phyloP scores from a whole-genome alignment of 2,797 vertebrate species.

The Cichlasoma orientale region DNA sequence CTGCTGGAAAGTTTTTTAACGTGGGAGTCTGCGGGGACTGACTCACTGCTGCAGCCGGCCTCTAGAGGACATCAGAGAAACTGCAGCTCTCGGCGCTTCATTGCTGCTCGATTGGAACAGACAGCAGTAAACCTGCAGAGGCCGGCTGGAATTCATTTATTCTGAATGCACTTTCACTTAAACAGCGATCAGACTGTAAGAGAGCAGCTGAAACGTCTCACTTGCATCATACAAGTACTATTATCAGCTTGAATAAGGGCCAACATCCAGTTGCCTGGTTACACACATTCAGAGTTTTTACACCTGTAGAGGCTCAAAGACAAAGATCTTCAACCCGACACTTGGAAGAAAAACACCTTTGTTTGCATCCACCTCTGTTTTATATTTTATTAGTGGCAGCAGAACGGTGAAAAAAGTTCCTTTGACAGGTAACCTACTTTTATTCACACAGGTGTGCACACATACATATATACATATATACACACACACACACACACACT shows the following conservation, averaged over 20 bases:
- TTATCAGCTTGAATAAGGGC: neutral
- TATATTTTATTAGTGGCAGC: neutral
- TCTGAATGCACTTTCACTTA: neutral
- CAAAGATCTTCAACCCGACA: neutral
- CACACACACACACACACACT: neutral
- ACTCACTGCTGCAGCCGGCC: neutral
- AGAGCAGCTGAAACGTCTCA: neutral
- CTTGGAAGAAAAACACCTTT: neutral
- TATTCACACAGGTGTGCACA: neutral
- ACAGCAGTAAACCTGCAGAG: neutral
- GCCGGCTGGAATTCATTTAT: neutral
- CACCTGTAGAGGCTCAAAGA: neutral
- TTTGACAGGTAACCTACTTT: slow-evolving; percentile 8
- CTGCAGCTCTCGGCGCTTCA: neutral
- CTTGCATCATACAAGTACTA: neutral
- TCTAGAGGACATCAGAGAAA: neutral
- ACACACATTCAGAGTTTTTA: neutral
- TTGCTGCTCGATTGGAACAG: neutral
- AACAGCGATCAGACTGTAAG: neutral
- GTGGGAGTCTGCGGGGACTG: no score
- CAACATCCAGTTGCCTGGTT: neutral
- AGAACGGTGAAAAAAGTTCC: neutral
- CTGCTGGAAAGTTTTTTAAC: no score
- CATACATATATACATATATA: neutral
- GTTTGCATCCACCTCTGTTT: neutral